Percentiles rank a stretch among this genome's conserved stretches.
phyloP scores from a whole-genome alignment of 2,797 vertebrate genomes.

The Halcyon badia region DNA sequence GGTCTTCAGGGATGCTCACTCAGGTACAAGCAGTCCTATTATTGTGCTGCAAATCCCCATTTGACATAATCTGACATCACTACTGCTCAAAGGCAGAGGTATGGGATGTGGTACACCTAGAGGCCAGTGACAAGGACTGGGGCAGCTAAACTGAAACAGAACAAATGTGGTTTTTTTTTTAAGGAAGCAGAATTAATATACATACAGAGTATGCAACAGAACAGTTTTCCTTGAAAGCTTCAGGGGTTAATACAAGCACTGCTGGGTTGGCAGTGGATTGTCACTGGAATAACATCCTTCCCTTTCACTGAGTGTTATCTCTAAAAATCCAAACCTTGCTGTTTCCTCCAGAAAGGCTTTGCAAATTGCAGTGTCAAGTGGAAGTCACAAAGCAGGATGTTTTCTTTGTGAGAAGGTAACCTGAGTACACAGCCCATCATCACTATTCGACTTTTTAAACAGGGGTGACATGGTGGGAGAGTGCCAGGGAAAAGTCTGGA shows the following conservation, averaged over 20 bases:
- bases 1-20: neutral
- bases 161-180: neutral
- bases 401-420: constrained; percentile 56
- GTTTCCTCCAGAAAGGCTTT: constrained; percentile 40
- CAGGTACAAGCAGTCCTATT: neutral
- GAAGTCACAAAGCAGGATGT: constrained; percentile 65
- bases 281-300: constrained; percentile 52
- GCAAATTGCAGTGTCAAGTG: constrained; percentile 20
- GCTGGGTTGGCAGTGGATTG: neutral
- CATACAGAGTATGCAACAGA: neutral
- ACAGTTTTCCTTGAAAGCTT: neutral
- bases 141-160: neutral
- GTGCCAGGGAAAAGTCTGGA: constrained; percentile 7
- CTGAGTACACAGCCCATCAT: constrained; percentile 59
- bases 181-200: neutral
- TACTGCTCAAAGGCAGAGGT: neutral
- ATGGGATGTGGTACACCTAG: neutral
- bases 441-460: constrained; percentile 65
- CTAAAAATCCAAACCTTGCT: constrained; percentile 7
- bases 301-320: neutral
- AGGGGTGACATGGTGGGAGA: constrained; percentile 42
- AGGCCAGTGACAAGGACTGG: neutral
- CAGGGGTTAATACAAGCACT: neutral
- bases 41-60: neutral
- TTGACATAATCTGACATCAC: neutral